Evolutionary conservation across 35 echinoderm and acorn worm genomes (phyloP), one percentile per base, ranked within the genome.

Genomic region (Chiridota heheva): DNA sequence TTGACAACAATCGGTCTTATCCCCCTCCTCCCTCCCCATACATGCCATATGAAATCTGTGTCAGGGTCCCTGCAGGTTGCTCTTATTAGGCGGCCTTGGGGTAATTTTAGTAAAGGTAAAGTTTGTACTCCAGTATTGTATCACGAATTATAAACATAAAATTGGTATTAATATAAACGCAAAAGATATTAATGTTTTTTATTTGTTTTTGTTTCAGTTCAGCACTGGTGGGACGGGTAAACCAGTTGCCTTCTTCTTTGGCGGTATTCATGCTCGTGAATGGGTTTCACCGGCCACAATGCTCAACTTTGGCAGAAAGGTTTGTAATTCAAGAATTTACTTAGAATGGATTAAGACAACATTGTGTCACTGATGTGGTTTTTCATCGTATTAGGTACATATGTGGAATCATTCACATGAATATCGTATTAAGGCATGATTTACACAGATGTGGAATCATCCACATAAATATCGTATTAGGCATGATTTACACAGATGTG

Each of bases 221-320:
- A 69, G 82, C 18, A 84, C 56, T 7, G 25, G 34, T 61, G 61
- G 66, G 20, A 15, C 28, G 27, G 39, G 67, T 41, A 91, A 86
- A 62, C 90, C 90, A 22, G 78, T 77, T 25, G 81, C 88, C 31
- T 82, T 86, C 55, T 77, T 91, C 65, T 46, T 88, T 47, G 84
- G 93, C 18, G 93, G 93, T 31, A 91, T 91, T 15, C 93, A 97
- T 69, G 84, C 93, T 5, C 24, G 93, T 2, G 93, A 97, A 45
- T 97, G 93, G 93, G 83, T 97, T 28, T 87, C 88, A 60, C 93
- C 93, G 48, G 93, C 93, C 27, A 97, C 93, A n/a, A 86, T 91
- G 57, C 36, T 91, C 15, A 81, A 82, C 70, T n/a, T n/a, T n/a
- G n/a, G 87, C 88, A 83, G 76, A 70, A 37, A 84, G 81, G 53